Conservation (phyloP, 2,797 vertebrate species). For the Hydrophis major region DNA sequence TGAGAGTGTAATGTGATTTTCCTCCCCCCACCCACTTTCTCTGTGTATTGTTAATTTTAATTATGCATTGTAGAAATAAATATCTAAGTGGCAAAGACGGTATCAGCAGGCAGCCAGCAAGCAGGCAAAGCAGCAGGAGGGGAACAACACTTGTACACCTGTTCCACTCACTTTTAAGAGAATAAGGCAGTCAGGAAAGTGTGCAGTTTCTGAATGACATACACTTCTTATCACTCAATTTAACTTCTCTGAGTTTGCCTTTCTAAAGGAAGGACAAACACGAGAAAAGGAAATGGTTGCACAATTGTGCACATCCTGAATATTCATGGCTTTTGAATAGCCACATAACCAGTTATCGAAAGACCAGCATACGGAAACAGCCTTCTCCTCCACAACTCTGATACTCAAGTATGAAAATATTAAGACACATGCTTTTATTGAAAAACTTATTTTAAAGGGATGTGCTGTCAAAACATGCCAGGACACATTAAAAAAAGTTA, state of each 20-base stretch:
- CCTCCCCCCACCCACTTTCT: not conserved
- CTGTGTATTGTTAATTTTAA: conserved; percentile 45
- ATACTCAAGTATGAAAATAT: conserved; percentile 6
- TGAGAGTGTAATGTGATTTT: not conserved
- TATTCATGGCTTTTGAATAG: conserved; percentile 2
- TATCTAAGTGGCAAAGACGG: conserved; percentile 44
- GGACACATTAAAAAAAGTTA: not conserved
- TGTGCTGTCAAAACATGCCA: not conserved
- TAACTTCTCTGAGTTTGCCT: conserved; percentile 25
- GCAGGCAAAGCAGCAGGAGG: conserved; percentile 59
- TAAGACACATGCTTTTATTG: not conserved
- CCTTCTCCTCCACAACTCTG: not conserved
- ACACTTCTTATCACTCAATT: conserved; percentile 38
- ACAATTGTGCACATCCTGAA: not conserved
- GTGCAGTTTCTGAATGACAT: conserved; percentile 36
- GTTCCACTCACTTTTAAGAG: conserved; percentile 47
- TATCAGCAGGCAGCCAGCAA: conserved; percentile 63
- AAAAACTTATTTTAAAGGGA: conserved; percentile 11
- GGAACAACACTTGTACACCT: conserved; percentile 62
- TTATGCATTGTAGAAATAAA: conserved; percentile 59
- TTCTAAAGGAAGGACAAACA: not conserved
- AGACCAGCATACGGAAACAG: not conserved
- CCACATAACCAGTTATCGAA: not conserved
- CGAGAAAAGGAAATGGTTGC: not conserved
- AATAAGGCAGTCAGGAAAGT: conserved; percentile 15